These are phyloP conservation scores for Xiphophorus couchianus DNA, from an alignment of 2,113 vertebrate genomes.

Conservation along the genomic window DNA sequence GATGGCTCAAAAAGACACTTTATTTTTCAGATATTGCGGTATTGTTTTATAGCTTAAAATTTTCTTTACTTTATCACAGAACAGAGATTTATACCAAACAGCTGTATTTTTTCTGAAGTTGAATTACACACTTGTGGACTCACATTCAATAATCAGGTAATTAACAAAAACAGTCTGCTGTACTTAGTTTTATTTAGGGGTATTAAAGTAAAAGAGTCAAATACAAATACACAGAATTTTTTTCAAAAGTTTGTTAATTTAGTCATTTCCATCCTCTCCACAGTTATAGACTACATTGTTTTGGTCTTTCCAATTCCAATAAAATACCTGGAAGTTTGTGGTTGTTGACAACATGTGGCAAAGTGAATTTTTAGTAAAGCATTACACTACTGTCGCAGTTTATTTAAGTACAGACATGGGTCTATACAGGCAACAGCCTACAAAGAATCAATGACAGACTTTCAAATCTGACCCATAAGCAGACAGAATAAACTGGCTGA, in stretches of 20 bases:
- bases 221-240: not conserved
- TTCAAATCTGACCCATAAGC: constrained; percentile 2
- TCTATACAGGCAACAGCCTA: not conserved
- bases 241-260: not conserved
- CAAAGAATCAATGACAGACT: not conserved
- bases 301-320: not conserved
- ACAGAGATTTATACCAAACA: no score
- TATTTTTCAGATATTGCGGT: no score
- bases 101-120: no score
- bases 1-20: no score
- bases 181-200: no score
- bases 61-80: no score
- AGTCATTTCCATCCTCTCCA: not conserved
- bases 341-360: not conserved
- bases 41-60: no score
- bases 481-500: constrained; percentile 28
- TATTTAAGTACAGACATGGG: constrained; percentile 4
- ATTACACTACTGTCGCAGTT: not conserved
- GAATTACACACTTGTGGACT: no score
- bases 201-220: not conserved
- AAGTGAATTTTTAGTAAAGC: not conserved
- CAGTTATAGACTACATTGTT: not conserved
- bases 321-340: not conserved
- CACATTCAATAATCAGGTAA: no score
- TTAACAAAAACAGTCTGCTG: no score